phyloP scores from a whole-genome alignment of 1,140 invertebrate species.

The Bombus pyrosoma region DNA sequence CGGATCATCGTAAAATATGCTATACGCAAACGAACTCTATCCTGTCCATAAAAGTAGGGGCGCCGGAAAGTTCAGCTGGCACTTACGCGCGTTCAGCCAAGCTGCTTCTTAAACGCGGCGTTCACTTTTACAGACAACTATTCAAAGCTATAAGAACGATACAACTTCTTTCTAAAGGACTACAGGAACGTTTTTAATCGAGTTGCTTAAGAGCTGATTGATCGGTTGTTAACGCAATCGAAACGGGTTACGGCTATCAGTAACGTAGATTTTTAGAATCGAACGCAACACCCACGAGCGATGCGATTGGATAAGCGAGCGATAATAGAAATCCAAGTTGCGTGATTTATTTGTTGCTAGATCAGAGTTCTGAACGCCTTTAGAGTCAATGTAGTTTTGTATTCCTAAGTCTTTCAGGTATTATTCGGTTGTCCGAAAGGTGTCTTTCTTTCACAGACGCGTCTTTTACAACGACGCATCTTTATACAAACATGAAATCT shows the following conservation, averaged over 20 bases:
- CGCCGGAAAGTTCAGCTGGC: neutral
- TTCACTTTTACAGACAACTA: neutral
- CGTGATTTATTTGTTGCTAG: neutral
- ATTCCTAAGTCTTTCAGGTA: neutral
- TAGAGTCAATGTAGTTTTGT: too few relatives aligned
- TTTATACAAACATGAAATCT: too few relatives aligned
- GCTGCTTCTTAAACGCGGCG: neutral
- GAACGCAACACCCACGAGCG: neutral
- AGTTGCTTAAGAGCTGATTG: neutral
- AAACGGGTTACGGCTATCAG: neutral
- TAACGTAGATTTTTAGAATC: neutral
- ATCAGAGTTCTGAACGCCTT: neutral
- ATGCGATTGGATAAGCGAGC: neutral
- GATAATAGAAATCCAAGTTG: neutral
- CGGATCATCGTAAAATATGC: neutral
- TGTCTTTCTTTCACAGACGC: too few relatives aligned
- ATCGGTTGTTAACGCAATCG: neutral
- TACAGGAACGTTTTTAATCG: neutral
- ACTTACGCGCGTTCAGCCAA: neutral
- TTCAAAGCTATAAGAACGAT: neutral
- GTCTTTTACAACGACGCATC: too few relatives aligned
- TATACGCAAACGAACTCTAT: neutral
- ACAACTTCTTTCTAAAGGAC: too few relatives aligned
- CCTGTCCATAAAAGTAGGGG: conserved; percentile 3
- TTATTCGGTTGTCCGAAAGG: too few relatives aligned